Conservation (phyloP, 2,888 invertebrate genomes). For the Coenonympha glycerion region DNA sequence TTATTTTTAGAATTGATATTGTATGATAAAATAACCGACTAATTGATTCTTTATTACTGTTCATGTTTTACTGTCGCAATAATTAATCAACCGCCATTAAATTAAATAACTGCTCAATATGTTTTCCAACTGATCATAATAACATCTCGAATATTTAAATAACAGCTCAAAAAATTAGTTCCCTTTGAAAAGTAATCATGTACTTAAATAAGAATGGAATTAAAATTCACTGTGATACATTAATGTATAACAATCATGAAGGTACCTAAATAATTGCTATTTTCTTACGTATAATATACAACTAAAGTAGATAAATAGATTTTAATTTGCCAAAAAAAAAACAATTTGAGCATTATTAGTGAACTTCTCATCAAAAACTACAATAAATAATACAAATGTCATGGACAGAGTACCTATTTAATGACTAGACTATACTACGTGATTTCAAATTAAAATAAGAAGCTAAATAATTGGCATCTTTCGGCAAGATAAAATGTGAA, state of each 20-base stretch:
- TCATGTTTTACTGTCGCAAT: no score
- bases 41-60: no score
- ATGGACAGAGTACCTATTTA: slow-evolving; percentile 4
- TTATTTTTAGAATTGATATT: no score
- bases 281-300: neutral
- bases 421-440: neutral
- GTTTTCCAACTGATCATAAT: no score
- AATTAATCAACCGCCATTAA: no score
- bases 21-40: no score
- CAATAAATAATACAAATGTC: slow-evolving; percentile 2
- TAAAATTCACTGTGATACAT: neutral
- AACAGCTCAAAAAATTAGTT: no score
- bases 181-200: no score
- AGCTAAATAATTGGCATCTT: no score
- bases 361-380: neutral
- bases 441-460: neutral
- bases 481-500: neutral
- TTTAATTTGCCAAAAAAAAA: neutral
- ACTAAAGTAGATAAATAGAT: neutral
- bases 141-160: no score
- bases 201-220: neutral
- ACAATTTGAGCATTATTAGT: neutral
- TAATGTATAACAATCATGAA: neutral
- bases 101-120: no score
- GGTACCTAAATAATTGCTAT: neutral